Conservation (phyloP, 2,797 vertebrate species). For the Manis pentadactyla region DNA sequence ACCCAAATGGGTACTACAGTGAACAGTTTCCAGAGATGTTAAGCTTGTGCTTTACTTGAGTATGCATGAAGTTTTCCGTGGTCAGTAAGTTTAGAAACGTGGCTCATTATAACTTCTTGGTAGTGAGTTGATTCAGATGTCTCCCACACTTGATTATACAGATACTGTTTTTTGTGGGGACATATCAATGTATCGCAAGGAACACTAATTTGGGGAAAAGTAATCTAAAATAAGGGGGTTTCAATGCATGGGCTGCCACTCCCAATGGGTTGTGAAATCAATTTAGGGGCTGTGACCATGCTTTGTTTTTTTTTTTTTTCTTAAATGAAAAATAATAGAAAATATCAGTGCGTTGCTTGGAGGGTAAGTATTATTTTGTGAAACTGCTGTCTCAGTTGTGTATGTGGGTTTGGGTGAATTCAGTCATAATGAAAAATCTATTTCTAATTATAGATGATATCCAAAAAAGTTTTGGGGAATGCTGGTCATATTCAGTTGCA, state of each 20-base stretch:
- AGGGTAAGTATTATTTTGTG: not conserved
- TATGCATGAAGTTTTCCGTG: not conserved
- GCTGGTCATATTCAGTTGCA: not conserved
- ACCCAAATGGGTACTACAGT: too few relatives aligned
- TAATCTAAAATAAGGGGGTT: not conserved
- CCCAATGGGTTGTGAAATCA: not conserved
- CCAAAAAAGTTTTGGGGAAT: not conserved
- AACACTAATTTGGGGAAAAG: not conserved
- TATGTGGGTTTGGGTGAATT: not conserved
- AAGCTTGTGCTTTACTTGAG: not conserved
- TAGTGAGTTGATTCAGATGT: not conserved
- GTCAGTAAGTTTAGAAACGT: not conserved
- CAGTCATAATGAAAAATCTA: constrained; percentile 4
- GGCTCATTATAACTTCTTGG: not conserved
- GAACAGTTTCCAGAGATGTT: too few relatives aligned
- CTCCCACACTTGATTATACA: not conserved
- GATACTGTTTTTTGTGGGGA: not conserved
- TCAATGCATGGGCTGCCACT: not conserved
- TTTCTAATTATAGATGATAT: not conserved
- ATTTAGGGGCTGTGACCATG: not conserved
- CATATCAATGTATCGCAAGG: not conserved
- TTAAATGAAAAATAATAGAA: not conserved
- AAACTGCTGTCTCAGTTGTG: not conserved
- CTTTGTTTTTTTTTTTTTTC: not conserved
- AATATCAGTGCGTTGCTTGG: not conserved